Evolutionary conservation across 2,888 invertebrate species (phyloP).

Genomic region (Athalia cordata): DNA sequence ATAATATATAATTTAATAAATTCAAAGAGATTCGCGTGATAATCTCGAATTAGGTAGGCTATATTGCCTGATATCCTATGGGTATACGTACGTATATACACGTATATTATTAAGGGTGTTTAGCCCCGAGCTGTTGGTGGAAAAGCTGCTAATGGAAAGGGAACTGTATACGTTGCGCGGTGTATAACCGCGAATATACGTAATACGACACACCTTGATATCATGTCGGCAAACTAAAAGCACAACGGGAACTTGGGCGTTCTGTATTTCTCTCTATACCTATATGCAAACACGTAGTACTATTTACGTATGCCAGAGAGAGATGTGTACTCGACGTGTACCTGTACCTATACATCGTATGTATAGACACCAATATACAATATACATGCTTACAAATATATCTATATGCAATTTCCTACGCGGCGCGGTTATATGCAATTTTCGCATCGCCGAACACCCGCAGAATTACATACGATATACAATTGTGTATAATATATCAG

Average conservation of each 20-base stretch:
- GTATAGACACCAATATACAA: background rate
- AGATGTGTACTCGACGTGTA: background rate
- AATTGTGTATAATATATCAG: too few species aligned
- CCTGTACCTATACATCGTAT: background rate
- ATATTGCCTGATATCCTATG: background rate
- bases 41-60: background rate
- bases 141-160: too few species aligned
- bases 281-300: background rate
- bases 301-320: background rate
- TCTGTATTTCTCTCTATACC: background rate
- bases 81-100: background rate
- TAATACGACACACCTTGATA: background rate
- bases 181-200: background rate
- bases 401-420: background rate
- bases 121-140: too few species aligned
- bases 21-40: slow-evolving; percentile 12
- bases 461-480: too few species aligned
- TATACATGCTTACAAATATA: background rate
- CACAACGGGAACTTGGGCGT: background rate
- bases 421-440: too few species aligned
- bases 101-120: background rate
- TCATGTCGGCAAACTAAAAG: slow-evolving; percentile 17
- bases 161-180: background rate
- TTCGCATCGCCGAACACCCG: too few species aligned
- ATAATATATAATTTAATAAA: slow-evolving; percentile 6